Conservation (phyloP, 2,113 vertebrate genomes). For the Nycticryphes semicollaris region DNA sequence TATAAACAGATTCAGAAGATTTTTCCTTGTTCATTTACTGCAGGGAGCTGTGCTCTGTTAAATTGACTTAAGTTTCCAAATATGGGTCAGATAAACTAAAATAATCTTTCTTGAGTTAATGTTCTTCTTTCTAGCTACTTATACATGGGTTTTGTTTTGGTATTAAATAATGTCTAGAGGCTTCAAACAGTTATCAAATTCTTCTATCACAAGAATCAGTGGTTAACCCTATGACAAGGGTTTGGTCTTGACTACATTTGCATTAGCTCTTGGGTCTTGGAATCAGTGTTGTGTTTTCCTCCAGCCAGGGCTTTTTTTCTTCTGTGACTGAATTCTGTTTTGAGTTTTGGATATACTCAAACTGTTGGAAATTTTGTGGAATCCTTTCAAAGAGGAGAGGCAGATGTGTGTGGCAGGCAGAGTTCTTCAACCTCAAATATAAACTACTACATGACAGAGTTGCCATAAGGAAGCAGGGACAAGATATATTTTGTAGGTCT, state of each 20-base stretch:
- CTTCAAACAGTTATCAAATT: not conserved
- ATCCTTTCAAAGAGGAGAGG: not conserved
- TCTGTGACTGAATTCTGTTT: not conserved
- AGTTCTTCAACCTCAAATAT: not conserved
- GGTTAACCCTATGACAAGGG: not conserved
- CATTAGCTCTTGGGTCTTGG: not conserved
- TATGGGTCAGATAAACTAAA: not conserved
- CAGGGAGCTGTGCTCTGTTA: not conserved
- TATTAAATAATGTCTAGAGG: not conserved
- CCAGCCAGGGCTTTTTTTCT: not conserved
- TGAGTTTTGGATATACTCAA: not conserved
- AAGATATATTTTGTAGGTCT: not conserved
- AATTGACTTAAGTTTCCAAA: constrained; percentile 33
- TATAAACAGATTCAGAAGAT: constrained; percentile 24
- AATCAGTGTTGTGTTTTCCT: not conserved
- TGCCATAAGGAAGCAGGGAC: not conserved
- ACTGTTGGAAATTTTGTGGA: not conserved
- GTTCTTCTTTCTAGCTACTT: not conserved
- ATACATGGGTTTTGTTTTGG: not conserved
- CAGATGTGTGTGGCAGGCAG: not conserved
- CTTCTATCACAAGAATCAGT: fast-evolving
- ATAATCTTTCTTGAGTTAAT: constrained; percentile 6
- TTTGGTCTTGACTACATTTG: not conserved
- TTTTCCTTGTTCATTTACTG: not conserved
- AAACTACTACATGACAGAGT: not conserved